Percentiles rank a stretch among this genome's conserved stretches.
phyloP scores from a whole-genome alignment of 2,888 invertebrate genomes.

The Entomobrya proxima region DNA sequence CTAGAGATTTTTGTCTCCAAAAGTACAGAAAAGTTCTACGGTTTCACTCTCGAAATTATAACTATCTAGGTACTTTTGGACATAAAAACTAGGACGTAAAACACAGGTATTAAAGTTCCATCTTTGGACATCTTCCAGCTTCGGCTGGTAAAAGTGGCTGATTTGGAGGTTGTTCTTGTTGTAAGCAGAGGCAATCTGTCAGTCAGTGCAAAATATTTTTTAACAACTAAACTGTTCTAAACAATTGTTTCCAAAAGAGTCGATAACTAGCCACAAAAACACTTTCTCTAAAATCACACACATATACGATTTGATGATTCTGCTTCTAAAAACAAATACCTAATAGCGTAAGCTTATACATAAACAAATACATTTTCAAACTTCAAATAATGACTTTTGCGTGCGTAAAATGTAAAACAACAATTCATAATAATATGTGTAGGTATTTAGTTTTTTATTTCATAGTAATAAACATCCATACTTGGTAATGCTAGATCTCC shows the following conservation, averaged over 20 bases:
- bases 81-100: no score
- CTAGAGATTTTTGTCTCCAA: no score
- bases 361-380: no score
- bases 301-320: background rate
- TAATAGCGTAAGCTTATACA: background rate
- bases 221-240: background rate
- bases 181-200: background rate
- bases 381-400: no score
- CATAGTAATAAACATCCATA: no score
- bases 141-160: background rate
- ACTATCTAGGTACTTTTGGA: no score
- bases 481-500: no score
- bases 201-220: background rate
- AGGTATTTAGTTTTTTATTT: no score
- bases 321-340: background rate
- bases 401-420: no score
- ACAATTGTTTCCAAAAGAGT: background rate
- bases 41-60: no score
- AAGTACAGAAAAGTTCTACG: no score
- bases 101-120: background rate
- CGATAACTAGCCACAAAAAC: background rate
- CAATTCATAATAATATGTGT: no score
- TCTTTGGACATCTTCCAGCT: background rate
- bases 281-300: background rate
- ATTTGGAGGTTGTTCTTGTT: background rate